Evolutionary conservation across 1,140 invertebrate species (phyloP).

Genomic region (Drosophila varians): DNA sequence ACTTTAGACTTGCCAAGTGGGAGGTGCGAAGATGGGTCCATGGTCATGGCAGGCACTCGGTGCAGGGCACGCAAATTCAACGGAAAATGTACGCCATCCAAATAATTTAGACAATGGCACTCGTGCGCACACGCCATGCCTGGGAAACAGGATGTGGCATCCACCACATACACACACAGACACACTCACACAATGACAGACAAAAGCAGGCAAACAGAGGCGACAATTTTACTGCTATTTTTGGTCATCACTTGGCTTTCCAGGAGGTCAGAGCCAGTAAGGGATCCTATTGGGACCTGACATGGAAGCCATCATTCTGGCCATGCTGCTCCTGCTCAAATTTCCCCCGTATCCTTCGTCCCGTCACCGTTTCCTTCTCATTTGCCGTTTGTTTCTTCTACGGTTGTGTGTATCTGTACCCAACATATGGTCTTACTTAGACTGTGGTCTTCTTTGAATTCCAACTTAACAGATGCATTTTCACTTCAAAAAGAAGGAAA

Average conservation of each 20-base stretch:
- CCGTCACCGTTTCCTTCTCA: slow-evolving; percentile 3
- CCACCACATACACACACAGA: slow-evolving; percentile 21
- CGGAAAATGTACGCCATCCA: slow-evolving; percentile 67
- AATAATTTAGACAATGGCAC: slow-evolving; percentile 80
- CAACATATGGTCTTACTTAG: slow-evolving; percentile 56
- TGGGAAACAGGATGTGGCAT: slow-evolving; percentile 49
- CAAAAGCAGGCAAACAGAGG: slow-evolving; percentile 40
- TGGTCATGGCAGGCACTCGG: slow-evolving; percentile 22
- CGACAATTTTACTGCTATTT: slow-evolving; percentile 69
- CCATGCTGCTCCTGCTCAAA: background rate
- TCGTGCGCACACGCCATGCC: slow-evolving; percentile 75
- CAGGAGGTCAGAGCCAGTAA: slow-evolving; percentile 18
- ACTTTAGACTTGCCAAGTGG: background rate
- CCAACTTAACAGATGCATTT: slow-evolving; percentile 18
- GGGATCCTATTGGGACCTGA: slow-evolving; percentile 37
- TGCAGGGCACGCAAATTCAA: slow-evolving; percentile 59
- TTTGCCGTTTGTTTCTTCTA: slow-evolving; percentile 3
- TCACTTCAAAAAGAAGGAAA: background rate
- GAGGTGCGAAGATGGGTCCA: slow-evolving; percentile 19
- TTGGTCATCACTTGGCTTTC: slow-evolving; percentile 51
- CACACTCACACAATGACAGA: slow-evolving; percentile 18
- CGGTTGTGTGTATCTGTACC: slow-evolving; percentile 46
- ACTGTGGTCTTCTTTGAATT: slow-evolving; percentile 21
- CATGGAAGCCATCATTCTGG: slow-evolving; percentile 20
- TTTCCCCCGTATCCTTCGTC: background rate